These are phyloP conservation scores for Uria lomvia DNA, from an alignment of 2,113 vertebrate species.

Conservation along the genomic window DNA sequence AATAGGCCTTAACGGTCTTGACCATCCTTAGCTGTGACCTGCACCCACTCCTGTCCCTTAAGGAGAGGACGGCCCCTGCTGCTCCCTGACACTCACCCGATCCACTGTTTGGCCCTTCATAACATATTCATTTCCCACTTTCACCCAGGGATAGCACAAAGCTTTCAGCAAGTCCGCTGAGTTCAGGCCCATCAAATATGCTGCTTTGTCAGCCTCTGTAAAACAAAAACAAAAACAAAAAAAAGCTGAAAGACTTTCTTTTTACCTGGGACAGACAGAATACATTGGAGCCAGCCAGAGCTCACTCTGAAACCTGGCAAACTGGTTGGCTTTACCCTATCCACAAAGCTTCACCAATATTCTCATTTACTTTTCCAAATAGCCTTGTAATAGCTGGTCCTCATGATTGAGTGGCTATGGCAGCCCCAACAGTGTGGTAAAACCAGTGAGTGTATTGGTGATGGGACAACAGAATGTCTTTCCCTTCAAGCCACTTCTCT, in stretches of 20 bases:
- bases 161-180: conserved; percentile 77
- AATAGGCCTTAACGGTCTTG: neutral
- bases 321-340: neutral
- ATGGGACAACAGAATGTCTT: neutral
- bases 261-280: neutral
- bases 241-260: neutral
- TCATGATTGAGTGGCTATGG: neutral
- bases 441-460: neutral
- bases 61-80: neutral
- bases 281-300: neutral
- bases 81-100: conserved; percentile 61
- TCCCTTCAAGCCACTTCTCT: neutral
- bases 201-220: conserved; percentile 77
- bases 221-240: neutral
- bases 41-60: neutral
- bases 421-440: neutral
- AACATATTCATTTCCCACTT: conserved; percentile 78
- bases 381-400: neutral
- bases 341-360: neutral
- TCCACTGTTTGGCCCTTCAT: conserved; percentile 77
- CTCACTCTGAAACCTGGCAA: neutral
- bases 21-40: neutral
- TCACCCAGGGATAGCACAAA: conserved; percentile 76
- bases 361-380: neutral
- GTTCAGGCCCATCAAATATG: conserved; percentile 78